Conservation (phyloP, 1,140 invertebrate species). For the Agraylea sexmaculata region DNA sequence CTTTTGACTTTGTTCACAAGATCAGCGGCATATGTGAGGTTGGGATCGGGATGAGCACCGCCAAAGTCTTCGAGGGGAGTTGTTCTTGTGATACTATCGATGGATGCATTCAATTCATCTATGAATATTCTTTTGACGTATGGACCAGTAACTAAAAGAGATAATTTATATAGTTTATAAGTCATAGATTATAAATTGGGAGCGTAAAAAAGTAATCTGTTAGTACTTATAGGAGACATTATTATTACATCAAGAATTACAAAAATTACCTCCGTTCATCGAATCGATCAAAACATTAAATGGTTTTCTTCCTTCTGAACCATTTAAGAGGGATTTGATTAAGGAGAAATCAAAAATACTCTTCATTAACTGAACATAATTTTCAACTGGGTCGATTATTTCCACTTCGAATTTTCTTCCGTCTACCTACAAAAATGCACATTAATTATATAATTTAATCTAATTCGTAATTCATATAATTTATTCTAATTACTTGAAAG, state of each 20-base stretch:
- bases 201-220: not conserved
- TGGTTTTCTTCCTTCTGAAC: constrained; percentile 46
- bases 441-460: constrained; percentile 18
- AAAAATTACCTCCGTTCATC: constrained; percentile 78
- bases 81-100: constrained; percentile 57
- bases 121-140: constrained; percentile 87
- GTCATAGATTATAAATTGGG: not conserved
- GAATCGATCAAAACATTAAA: constrained; percentile 85
- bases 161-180: not conserved
- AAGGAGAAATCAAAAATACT: constrained; percentile 91
- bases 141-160: constrained; percentile 77
- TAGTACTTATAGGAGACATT: not conserved
- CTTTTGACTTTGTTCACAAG: constrained; percentile 65
- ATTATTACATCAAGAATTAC: constrained; percentile 2
- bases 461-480: not conserved
- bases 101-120: constrained; percentile 67
- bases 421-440: constrained; percentile 46
- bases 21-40: constrained; percentile 89
- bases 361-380: constrained; percentile 91
- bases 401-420: constrained; percentile 72
- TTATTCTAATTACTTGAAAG: constrained; percentile 39
- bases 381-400: constrained; percentile 82
- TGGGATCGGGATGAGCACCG: constrained; percentile 95
- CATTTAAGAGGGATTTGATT: constrained; percentile 64
- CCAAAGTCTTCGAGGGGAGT: constrained; percentile 89